A percentile compares a stretch with the other conserved stretches of the same genome.
Conservation (phyloP, 2,113 vertebrate genomes). For the Sakesphorus luctuosus region DNA sequence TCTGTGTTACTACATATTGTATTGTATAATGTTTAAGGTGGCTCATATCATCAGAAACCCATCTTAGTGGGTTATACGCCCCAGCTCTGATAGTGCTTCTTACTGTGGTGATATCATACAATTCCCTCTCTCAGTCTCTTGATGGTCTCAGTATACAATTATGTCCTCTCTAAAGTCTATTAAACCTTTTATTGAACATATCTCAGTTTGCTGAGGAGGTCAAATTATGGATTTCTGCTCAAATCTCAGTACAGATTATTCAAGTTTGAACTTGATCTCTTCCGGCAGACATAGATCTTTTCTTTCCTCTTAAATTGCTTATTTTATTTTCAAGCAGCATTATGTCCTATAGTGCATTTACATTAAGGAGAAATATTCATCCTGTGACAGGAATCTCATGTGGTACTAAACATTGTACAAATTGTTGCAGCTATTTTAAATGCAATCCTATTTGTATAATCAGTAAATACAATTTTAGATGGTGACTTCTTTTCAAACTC, state of each 20-base stretch:
- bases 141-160: background rate
- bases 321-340: background rate
- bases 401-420: background rate
- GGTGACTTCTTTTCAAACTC: background rate
- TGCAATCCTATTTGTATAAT: background rate
- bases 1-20: background rate
- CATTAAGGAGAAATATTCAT: background rate
- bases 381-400: background rate
- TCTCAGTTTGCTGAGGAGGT: background rate
- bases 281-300: background rate
- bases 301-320: background rate
- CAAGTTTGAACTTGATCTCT: background rate
- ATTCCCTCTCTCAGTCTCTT: background rate
- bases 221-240: background rate
- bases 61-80: background rate
- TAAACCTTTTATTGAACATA: background rate
- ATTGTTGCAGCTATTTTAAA: slow-evolving; percentile 26
- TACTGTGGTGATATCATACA: background rate
- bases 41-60: background rate
- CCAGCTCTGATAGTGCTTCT: background rate
- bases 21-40: background rate
- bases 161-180: background rate
- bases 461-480: background rate
- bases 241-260: background rate
- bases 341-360: background rate